Conservation (phyloP, 2,888 invertebrate genomes). For the Epistrophella euchroma region DNA sequence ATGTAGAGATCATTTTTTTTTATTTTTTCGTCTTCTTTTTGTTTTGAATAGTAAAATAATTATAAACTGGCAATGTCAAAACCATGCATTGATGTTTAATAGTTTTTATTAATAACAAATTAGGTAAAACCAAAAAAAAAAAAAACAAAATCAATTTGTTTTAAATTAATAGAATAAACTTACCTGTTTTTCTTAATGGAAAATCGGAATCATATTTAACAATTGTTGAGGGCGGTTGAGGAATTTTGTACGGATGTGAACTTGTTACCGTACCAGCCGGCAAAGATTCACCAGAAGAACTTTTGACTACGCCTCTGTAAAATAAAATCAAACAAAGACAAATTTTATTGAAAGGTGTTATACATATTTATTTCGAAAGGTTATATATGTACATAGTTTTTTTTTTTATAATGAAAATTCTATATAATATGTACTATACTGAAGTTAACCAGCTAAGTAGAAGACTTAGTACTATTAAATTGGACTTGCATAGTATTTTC, state of each 20-base stretch:
- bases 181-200: slow-evolving; percentile 97
- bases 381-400: no score
- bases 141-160: no score
- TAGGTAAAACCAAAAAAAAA: slow-evolving; percentile 44
- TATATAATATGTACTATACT: no score
- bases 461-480: no score
- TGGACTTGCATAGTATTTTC: no score
- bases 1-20: not conserved
- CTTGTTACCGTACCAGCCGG: slow-evolving; percentile 86
- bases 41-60: not conserved
- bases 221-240: slow-evolving; percentile 85
- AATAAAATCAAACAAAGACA: not conserved
- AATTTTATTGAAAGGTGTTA: not conserved
- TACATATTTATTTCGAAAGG: not conserved
- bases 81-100: slow-evolving; percentile 18
- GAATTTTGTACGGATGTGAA: slow-evolving; percentile 89
- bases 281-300: slow-evolving; percentile 87
- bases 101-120: slow-evolving; percentile 56
- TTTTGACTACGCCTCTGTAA: slow-evolving; percentile 87
- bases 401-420: no score
- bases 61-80: slow-evolving; percentile 5
- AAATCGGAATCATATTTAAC: slow-evolving; percentile 88
- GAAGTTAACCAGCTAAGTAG: no score
- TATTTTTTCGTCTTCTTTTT: not conserved
- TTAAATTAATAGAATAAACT: slow-evolving; percentile 77